Base-by-base conservation (phyloP, 2,113 vertebrate genomes). In the Callipepla squamata region DNA sequence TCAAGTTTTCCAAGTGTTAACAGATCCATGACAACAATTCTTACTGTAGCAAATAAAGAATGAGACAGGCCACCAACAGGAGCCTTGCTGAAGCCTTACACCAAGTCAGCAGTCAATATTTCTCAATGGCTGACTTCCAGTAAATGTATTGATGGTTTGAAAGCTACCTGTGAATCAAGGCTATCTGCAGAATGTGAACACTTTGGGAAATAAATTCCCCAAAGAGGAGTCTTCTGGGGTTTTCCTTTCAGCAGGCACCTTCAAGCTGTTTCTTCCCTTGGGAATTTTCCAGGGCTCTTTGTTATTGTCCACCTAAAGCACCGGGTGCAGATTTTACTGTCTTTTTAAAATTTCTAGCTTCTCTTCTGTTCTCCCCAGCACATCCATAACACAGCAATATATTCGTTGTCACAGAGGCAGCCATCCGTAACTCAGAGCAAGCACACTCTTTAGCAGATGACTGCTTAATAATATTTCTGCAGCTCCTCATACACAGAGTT, bases 381-480 rank as follows among this genome's bases (percentile, higher is more conserved):
- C 67, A 55, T 62, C 45, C 7, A 38, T 7, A 67, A 28, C 66
- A 22, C 36, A 62, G 25, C 10, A 28, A 55, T 81, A 66, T 17
- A 53, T 3, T 30, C 3, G 0, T 26, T 55, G 61, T 23, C 26
- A 15, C 3, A 28, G 74, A 42, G 0, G 2, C 68, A 86, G 76
- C 48, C n/a, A 0, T 3, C 58, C 72, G 65, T n/a, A n/a, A 6
- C 80, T 70, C 76, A 5, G 30, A 77, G 6, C 2, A 5, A 86
- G 62, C 20, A 6, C 26, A 7, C 13, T 7, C 77, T 67, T 53
- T 12, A 55, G 77, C 89, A 84, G 51, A n/a, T 47, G 25, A 78
- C 34, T 15, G 38, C 78, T 93, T 57, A 28, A 9, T 8, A 30
- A 59, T 3, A 51, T 7, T 58, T 26, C 80, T 81, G 69, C 1